These are phyloP conservation scores for Drosophila phalerata DNA, from an alignment of 2,888 invertebrate genomes.

Conservation along the genomic window DNA sequence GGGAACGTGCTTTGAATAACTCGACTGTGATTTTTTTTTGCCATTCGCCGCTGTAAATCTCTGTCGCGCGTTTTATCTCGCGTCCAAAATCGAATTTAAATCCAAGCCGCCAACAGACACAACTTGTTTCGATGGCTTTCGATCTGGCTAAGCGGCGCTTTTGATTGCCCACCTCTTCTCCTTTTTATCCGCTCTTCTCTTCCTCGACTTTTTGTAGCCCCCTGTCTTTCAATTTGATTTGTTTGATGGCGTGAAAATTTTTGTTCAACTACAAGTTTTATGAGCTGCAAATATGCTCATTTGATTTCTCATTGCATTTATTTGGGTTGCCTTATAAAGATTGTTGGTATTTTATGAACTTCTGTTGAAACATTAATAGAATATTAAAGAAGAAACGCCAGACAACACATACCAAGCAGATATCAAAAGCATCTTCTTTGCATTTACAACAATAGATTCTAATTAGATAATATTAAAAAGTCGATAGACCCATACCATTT, in stretches of 20 bases:
- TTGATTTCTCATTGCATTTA: conserved; percentile 29
- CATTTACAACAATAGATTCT: neutral
- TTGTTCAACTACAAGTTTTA: conserved; percentile 41
- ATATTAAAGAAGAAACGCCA: conserved; percentile 14
- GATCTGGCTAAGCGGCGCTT: conserved; percentile 61
- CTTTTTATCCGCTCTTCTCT: neutral
- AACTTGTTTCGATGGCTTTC: conserved; percentile 70
- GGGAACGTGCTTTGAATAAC: conserved; percentile 76
- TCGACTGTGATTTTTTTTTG: conserved; percentile 40
- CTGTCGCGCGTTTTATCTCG: conserved; percentile 71
- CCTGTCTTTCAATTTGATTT: conserved; percentile 56
- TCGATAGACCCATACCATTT: too few species aligned
- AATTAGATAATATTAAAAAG: too few species aligned
- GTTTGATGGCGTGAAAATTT: conserved; percentile 68
- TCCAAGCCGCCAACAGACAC: conserved; percentile 58
- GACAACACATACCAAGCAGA: neutral
- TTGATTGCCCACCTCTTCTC: conserved; percentile 50
- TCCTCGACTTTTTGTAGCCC: conserved; percentile 14
- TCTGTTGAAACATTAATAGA: conserved; percentile 8
- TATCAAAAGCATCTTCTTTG: neutral
- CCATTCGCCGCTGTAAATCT: conserved; percentile 54
- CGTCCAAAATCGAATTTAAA: conserved; percentile 78
- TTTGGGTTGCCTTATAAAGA: neutral
- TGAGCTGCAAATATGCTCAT: conserved; percentile 43
- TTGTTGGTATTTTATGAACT: conserved; percentile 3